Percentiles rank a stretch among this genome's conserved stretches.
These are phyloP conservation scores for Myoxocephalus aenaeus DNA, from an alignment of 2,797 vertebrate species.

Conservation along the genomic window DNA sequence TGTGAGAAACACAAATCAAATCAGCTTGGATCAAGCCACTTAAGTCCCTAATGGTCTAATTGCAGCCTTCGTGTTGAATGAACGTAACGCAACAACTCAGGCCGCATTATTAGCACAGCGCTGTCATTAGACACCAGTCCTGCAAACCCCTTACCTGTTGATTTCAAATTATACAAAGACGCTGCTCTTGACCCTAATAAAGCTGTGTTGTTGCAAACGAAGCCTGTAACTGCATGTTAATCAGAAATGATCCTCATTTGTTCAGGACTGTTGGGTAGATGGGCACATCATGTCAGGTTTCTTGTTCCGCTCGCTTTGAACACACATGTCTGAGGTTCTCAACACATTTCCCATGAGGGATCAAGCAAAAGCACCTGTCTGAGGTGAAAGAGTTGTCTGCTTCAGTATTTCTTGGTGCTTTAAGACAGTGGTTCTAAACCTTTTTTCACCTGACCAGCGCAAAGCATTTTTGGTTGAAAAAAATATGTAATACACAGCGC, in stretches of 20 bases:
- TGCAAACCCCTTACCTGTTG: conserved; percentile 8
- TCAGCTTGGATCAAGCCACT: not conserved
- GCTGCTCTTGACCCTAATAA: not conserved
- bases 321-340: not conserved
- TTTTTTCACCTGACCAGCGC: too few species aligned
- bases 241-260: not conserved
- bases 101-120: conserved; percentile 24
- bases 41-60: conserved; percentile 34
- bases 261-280: not conserved
- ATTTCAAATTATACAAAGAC: conserved; percentile 1
- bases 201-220: not conserved
- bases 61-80: conserved; percentile 21
- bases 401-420: not conserved
- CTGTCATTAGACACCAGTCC: conserved; percentile 30
- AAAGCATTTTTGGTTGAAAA: too few species aligned
- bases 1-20: not conserved
- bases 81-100: conserved; percentile 10
- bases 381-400: not conserved
- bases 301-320: not conserved
- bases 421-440: too few species aligned
- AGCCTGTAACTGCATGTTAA: not conserved
- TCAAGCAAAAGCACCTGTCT: not conserved
- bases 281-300: not conserved
- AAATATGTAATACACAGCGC: too few species aligned
- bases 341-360: not conserved